Evolutionary conservation across 2,113 vertebrate genomes (phyloP), one percentile per base, ranked within the genome.

Genomic region (Anarhynchus alexandrinus): DNA sequence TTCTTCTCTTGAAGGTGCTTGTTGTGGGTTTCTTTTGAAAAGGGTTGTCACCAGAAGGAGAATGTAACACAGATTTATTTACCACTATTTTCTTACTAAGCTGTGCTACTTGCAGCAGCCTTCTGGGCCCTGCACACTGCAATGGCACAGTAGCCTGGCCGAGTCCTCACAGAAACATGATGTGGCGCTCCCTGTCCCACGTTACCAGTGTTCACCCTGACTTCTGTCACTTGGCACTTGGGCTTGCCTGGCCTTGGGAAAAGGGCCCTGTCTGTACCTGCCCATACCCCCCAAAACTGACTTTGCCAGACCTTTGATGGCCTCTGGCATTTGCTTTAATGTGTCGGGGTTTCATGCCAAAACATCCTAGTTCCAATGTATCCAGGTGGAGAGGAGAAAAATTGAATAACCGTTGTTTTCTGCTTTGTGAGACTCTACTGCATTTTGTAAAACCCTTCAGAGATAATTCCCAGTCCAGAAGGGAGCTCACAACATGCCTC

Each of bases 361-460:
- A 79, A 30, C 19, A 43, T 32, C 27, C 54, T 79, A 32, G 16
- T 69, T 85, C 21, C 57, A 69, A 6, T 66, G 49, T 40, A 72
- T 82, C 22, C 74, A 61, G 27, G 7, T 93, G 70, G 58, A 88
- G 36, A 78, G 47, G 29, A 87, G 10, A 85, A 30, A 91, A 89
- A 85, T 29, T 38, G 70, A 89, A 22, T 62, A 79, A 67, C 30
- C 20, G 1, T 26, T 87, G n/a, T 76, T 86, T 65, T 67, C 59
- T 86, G 29, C 76, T 78, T 92, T 13, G 2, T 70, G 38, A 88
- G 34, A 22, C 21, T 73, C 49, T 86, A 8, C 34, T 90, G 38
- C 38, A 32, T 85, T 93, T 92, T 88, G 22, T 52, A 62, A 94
- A 93, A 52, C 29, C 23, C 45, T 77, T 66, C 55, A 54, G 86